These are phyloP conservation scores for Dermolepida albohirtum DNA, from an alignment of 2,888 invertebrate genomes.

Conservation along the genomic window DNA sequence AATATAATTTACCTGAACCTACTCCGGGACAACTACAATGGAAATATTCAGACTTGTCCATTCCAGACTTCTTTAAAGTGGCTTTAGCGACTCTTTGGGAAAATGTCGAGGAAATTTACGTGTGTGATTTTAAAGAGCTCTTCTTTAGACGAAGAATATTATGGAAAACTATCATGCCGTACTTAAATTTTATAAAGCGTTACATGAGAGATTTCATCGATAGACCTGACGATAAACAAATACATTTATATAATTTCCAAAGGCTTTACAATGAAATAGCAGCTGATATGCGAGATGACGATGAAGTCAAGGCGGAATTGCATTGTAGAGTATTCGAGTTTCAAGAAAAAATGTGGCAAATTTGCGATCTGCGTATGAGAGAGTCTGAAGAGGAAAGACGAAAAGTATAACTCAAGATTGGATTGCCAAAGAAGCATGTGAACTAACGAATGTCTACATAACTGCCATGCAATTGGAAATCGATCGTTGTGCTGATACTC, in stretches of 20 bases:
- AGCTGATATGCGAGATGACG: slow-evolving; percentile 69
- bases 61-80: slow-evolving; percentile 55
- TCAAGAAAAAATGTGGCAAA: slow-evolving; percentile 66
- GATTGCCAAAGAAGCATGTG: slow-evolving; percentile 68
- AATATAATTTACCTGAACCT: slow-evolving; percentile 29
- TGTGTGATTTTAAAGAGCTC: slow-evolving; percentile 69
- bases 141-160: slow-evolving; percentile 71
- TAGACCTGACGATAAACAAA: slow-evolving; percentile 71
- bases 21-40: slow-evolving; percentile 59
- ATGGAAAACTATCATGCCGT: slow-evolving; percentile 70
- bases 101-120: slow-evolving; percentile 63
- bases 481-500: slow-evolving; percentile 67
- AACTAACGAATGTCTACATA: slow-evolving; percentile 69
- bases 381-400: slow-evolving; percentile 69
- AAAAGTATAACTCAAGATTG: slow-evolving; percentile 70
- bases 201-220: slow-evolving; percentile 70
- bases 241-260: slow-evolving; percentile 70
- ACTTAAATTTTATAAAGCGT: slow-evolving; percentile 68
- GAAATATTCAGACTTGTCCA: slow-evolving; percentile 60
- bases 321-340: slow-evolving; percentile 65
- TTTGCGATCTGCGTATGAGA: slow-evolving; percentile 70
- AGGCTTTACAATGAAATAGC: slow-evolving; percentile 71
- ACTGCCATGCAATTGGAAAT: slow-evolving; percentile 73
- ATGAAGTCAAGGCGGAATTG: slow-evolving; percentile 72
- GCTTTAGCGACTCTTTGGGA: slow-evolving; percentile 65